Percentiles rank a stretch among this genome's conserved stretches.
Evolutionary conservation across 2,888 invertebrate species (phyloP).

Genomic region (Microctonus brassicae): DNA sequence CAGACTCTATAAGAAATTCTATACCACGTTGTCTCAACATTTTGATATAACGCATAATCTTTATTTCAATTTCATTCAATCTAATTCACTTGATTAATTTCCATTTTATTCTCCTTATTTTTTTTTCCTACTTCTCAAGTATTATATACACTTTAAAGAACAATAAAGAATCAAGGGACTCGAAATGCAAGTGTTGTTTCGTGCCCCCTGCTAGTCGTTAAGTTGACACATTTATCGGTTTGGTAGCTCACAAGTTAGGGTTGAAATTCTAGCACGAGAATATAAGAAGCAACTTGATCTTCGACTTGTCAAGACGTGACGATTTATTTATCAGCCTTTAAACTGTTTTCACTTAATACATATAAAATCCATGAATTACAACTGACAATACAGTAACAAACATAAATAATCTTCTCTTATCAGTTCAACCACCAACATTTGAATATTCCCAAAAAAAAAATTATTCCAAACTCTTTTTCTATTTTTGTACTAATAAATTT

Average conservation of each 20-base stretch:
- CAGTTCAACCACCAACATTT: neutral
- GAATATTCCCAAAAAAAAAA: too few relatives aligned
- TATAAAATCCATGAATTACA: conserved; percentile 31
- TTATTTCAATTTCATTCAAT: neutral
- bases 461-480: too few relatives aligned
- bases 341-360: conserved; percentile 61
- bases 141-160: neutral
- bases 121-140: neutral
- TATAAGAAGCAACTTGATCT: conserved; percentile 45
- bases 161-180: neutral
- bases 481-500: too few relatives aligned
- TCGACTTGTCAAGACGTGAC: conserved; percentile 45
- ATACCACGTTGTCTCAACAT: neutral
- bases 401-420: conserved; percentile 3
- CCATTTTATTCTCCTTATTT: neutral
- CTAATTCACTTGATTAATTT: neutral
- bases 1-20: neutral
- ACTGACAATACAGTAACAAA: neutral
- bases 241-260: conserved; percentile 36
- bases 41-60: neutral
- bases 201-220: conserved; percentile 14
- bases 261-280: conserved; percentile 34
- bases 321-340: conserved; percentile 62
- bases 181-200: neutral
- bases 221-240: conserved; percentile 52